Evolutionary conservation across 1,140 invertebrate species (phyloP).

Genomic region (Laodelphax striatellus): DNA sequence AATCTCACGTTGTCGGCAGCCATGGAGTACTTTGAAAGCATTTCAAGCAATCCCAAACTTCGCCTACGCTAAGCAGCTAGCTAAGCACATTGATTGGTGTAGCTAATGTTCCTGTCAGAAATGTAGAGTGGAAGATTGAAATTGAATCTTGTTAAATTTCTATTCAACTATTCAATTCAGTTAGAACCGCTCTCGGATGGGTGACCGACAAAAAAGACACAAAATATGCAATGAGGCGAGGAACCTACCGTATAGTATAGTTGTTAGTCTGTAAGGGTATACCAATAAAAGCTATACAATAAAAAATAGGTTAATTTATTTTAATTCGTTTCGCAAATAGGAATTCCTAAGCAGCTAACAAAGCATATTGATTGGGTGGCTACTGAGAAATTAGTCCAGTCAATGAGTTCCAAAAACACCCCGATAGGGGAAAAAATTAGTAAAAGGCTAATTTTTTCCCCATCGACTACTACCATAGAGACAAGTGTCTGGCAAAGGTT

Average conservation of each 20-base stretch:
- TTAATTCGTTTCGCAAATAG: not conserved
- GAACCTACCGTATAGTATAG: no score
- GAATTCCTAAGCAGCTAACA: not conserved
- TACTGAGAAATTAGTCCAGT: not conserved
- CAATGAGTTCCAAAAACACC: no score
- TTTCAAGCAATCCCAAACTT: conserved; percentile 36
- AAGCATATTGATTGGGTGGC: not conserved
- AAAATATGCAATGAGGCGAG: no score
- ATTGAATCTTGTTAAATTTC: no score
- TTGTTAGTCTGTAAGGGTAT: no score
- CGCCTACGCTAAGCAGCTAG: conserved; percentile 32
- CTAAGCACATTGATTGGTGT: conserved; percentile 55
- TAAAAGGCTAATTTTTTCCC: no score
- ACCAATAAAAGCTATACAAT: not conserved
- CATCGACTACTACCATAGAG: no score
- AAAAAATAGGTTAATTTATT: not conserved
- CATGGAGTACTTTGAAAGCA: conserved; percentile 45
- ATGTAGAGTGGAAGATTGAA: conserved; percentile 38
- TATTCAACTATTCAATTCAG: no score
- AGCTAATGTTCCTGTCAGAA: conserved; percentile 57
- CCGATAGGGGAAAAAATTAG: not conserved
- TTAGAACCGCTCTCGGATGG: no score
- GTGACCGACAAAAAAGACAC: no score
- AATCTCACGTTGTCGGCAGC: conserved; percentile 49
- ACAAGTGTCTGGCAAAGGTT: no score